Conservation (phyloP, 2,113 vertebrate species). For the Apistogramma diplotaenia region DNA sequence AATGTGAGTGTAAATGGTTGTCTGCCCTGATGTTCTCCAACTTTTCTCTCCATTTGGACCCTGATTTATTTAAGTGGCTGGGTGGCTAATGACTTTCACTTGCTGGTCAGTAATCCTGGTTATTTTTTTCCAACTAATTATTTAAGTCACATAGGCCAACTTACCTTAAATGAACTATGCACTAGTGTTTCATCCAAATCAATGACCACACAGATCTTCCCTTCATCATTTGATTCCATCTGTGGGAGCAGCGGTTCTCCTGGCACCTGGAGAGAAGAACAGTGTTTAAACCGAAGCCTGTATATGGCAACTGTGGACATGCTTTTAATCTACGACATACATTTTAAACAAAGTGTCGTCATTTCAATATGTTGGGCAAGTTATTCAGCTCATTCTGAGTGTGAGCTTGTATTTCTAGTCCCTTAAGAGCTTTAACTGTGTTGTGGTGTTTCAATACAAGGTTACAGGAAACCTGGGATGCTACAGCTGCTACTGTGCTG, state of each 20-base stretch:
- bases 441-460: slow-evolving; percentile 38
- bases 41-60: no score
- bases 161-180: slow-evolving; percentile 84
- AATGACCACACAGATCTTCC: slow-evolving; percentile 82
- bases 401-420: neutral
- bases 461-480: slow-evolving; percentile 40
- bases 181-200: slow-evolving; percentile 84
- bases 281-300: neutral
- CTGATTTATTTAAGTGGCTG: no score
- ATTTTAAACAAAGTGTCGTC: neutral
- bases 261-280: slow-evolving; percentile 57
- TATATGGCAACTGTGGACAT: neutral
- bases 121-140: neutral
- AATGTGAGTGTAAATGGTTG: no score
- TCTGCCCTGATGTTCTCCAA: no score
- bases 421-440: slow-evolving; percentile 13
- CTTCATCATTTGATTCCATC: slow-evolving; percentile 68
- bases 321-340: neutral
- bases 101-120: neutral
- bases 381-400: neutral
- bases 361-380: neutral
- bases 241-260: slow-evolving; percentile 73
- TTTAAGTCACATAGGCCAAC: neutral
- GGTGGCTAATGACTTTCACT: neutral
- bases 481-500: slow-evolving; percentile 55